These are phyloP conservation scores for Trichomalopsis sarcophagae DNA, from an alignment of 1,140 invertebrate species.

Conservation along the genomic window DNA sequence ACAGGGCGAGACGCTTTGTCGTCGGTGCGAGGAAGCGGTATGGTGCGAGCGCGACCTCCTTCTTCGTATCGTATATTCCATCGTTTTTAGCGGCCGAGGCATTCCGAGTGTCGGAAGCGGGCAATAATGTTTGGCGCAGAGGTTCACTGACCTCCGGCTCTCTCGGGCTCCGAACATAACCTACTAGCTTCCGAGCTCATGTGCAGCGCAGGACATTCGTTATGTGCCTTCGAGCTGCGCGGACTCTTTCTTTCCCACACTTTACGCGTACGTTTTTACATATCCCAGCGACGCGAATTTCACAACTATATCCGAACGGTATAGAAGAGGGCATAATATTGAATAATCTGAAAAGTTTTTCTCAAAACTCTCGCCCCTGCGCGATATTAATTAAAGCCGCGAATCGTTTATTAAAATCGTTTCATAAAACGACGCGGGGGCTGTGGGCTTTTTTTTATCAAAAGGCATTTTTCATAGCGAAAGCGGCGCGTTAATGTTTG, in stretches of 20 bases:
- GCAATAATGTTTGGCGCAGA: not conserved
- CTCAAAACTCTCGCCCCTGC: not conserved
- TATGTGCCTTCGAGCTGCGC: not conserved
- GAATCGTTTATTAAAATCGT: constrained; percentile 1
- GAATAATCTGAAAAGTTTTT: not conserved
- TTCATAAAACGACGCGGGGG: not conserved
- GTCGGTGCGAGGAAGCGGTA: no score
- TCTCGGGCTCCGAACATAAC: not conserved
- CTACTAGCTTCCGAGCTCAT: not conserved
- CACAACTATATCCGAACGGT: no score
- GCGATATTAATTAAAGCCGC: not conserved
- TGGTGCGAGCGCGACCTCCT: not conserved
- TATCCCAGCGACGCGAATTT: no score
- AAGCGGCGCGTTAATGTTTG: not conserved
- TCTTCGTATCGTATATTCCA: not conserved
- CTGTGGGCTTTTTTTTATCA: not conserved
- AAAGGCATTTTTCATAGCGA: not conserved
- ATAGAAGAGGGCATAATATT: not conserved
- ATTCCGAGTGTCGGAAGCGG: not conserved
- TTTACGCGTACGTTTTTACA: no score
- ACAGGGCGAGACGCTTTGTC: no score
- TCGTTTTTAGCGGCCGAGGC: not conserved
- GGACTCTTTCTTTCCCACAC: not conserved
- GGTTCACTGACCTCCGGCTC: not conserved
- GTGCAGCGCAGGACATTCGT: not conserved